These are phyloP conservation scores for Zonitis immaculata DNA, from an alignment of 2,888 invertebrate species.

Conservation along the genomic window DNA sequence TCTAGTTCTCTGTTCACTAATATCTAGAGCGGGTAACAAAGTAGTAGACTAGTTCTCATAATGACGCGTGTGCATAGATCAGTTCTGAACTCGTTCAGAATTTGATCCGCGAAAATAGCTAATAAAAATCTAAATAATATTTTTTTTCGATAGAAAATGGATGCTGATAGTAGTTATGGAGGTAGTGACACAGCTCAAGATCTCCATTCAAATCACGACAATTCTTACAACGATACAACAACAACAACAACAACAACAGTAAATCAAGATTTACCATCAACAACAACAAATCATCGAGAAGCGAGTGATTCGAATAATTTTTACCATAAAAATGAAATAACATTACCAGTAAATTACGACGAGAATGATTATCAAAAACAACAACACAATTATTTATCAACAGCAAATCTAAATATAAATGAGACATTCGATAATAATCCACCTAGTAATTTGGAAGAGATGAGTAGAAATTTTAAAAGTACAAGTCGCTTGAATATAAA, in stretches of 20 bases:
- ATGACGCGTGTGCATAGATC: no score
- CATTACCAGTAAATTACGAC: slow-evolving; percentile 45
- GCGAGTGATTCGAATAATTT: slow-evolving; percentile 31
- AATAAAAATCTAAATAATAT: no score
- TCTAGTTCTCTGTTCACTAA: no score
- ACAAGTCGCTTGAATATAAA: slow-evolving; percentile 42
- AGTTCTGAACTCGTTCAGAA: no score
- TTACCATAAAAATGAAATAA: slow-evolving; percentile 48
- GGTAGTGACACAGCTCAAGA: slow-evolving; percentile 49
- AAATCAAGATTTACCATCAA: slow-evolving; percentile 7
- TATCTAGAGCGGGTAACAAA: no score
- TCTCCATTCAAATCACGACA: slow-evolving; percentile 33
- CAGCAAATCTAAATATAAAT: slow-evolving; percentile 46
- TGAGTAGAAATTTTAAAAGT: slow-evolving; percentile 46
- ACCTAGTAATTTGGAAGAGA: slow-evolving; percentile 41
- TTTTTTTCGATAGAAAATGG: slow-evolving; percentile 43
- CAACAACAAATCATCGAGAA: slow-evolving; percentile 34
- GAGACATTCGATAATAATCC: slow-evolving; percentile 30
- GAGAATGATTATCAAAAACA: slow-evolving; percentile 37
- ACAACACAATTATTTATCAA: slow-evolving; percentile 43
- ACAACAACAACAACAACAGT: slow-evolving; percentile 14
- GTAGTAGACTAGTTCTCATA: no score
- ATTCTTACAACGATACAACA: slow-evolving; percentile 25
- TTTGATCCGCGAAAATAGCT: no score
- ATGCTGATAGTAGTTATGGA: slow-evolving; percentile 48